Evolutionary conservation across 2,888 invertebrate species (phyloP).

Genomic region (Sepiola atlantica): DNA sequence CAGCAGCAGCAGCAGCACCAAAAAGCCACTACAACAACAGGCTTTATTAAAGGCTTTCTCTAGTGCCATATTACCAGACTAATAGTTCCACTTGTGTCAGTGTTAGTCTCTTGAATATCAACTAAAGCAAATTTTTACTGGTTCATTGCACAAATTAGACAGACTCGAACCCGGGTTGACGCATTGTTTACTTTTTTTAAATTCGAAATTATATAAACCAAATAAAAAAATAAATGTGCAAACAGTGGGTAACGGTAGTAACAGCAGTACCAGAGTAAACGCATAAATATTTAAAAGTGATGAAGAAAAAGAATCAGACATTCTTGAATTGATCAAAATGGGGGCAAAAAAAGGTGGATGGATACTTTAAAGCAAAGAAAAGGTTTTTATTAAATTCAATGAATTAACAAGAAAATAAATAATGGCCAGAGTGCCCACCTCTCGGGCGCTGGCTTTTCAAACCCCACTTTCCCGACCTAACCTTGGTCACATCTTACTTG

Average conservation of each 20-base stretch:
- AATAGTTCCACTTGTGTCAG: background rate
- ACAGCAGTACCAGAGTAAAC: background rate
- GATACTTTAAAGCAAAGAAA: background rate
- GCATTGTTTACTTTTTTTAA: background rate
- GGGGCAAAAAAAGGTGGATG: background rate
- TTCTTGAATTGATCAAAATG: background rate
- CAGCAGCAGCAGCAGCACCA: background rate
- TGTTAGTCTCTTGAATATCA: background rate
- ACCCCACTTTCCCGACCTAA: too few relatives aligned
- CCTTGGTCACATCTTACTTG: too few relatives aligned
- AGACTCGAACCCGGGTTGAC: too few relatives aligned
- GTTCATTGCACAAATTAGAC: background rate
- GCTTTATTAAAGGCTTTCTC: background rate
- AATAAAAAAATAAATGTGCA: background rate
- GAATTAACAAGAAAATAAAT: background rate
- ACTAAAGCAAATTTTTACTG: background rate
- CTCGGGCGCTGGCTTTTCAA: too few relatives aligned
- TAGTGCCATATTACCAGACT: background rate
- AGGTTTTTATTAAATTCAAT: background rate
- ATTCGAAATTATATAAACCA: too few relatives aligned
- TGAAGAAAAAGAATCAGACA: conserved; percentile 2
- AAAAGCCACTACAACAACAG: background rate
- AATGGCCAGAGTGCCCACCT: too few relatives aligned
- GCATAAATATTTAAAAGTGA: background rate
- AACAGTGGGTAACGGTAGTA: background rate